These are phyloP conservation scores for Columbina picui DNA, from an alignment of 2,113 vertebrate species.

Conservation along the genomic window DNA sequence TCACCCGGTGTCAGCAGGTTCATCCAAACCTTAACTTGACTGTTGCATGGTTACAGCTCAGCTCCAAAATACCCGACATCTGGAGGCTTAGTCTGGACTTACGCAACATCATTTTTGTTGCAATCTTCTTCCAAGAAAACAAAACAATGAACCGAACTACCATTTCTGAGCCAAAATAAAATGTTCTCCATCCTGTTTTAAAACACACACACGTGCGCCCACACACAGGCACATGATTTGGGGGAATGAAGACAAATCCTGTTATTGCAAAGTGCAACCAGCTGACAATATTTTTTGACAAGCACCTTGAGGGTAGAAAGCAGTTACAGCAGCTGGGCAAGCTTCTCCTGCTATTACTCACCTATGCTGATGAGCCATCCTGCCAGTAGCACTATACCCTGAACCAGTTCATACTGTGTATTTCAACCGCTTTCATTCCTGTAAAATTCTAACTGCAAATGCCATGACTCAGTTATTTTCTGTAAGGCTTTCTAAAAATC, in stretches of 20 bases:
- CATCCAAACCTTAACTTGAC: not conserved
- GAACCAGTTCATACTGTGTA: not conserved
- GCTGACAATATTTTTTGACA: not conserved
- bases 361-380: not conserved
- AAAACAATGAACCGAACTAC: not conserved
- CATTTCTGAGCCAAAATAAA: not conserved
- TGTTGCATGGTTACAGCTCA: fast-evolving
- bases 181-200: not conserved
- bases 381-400: not conserved
- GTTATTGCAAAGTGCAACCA: not conserved
- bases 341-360: not conserved
- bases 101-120: not conserved
- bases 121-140: not conserved
- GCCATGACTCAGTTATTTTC: not conserved
- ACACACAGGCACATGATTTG: not conserved
- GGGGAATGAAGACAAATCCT: not conserved
- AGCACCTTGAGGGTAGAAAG: not conserved
- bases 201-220: fast-evolving
- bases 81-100: not conserved
- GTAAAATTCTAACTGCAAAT: not conserved
- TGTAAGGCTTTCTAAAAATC: not conserved
- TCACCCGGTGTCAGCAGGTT: not conserved
- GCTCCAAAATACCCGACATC: not conserved
- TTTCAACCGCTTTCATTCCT: not conserved
- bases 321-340: not conserved